Evolutionary conservation across 1,140 invertebrate genomes (phyloP).

Genomic region (Liolophura sinensis): DNA sequence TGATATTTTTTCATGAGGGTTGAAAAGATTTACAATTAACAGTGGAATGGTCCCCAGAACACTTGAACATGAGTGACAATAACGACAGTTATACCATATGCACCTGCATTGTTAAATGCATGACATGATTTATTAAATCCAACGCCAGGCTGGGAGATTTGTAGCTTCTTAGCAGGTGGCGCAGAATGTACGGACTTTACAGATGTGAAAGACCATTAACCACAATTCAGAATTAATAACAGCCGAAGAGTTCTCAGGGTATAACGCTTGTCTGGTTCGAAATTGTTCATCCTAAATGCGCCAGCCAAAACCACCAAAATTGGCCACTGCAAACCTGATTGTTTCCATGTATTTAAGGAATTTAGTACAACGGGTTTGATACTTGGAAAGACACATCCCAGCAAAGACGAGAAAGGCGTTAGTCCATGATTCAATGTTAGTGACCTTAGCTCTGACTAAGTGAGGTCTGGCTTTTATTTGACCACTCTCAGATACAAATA

Average conservation of each 20-base stretch:
- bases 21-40: no score
- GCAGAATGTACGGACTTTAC: background rate
- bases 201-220: constrained; percentile 1
- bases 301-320: constrained; percentile 2
- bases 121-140: background rate
- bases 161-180: background rate
- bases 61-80: background rate
- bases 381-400: constrained; percentile 5
- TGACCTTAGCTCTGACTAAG: constrained; percentile 8
- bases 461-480: constrained; percentile 7
- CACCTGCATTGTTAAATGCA: constrained; percentile 4
- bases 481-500: constrained; percentile 3
- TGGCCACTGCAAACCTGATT: constrained; percentile 8
- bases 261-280: no score
- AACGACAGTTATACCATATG: constrained; percentile 1
- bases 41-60: background rate
- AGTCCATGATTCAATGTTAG: constrained; percentile 17
- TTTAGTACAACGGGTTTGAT: constrained; percentile 4
- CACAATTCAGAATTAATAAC: no score
- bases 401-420: constrained; percentile 19
- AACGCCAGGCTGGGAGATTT: background rate
- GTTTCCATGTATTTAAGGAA: constrained; percentile 12
- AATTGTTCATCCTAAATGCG: constrained; percentile 17
- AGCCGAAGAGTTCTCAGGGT: no score
- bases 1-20: no score